Percentiles rank a stretch among this genome's conserved stretches.
These are phyloP conservation scores for Bungarus multicinctus DNA, from an alignment of 2,113 vertebrate species.

Conservation along the genomic window DNA sequence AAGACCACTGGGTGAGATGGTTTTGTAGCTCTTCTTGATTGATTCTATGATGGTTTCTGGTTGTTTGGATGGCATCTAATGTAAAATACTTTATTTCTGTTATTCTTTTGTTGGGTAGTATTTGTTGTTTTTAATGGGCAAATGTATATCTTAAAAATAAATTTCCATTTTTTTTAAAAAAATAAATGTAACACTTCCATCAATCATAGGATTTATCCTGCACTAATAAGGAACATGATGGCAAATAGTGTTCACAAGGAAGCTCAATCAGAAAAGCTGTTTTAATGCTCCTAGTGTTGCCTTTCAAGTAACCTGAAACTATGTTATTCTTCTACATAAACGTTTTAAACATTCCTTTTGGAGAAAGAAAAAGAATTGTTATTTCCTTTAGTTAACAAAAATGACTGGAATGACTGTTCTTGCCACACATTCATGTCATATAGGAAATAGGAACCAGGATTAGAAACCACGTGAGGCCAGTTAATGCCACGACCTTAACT, in stretches of 20 bases:
- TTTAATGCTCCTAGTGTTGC: neutral
- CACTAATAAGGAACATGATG: neutral
- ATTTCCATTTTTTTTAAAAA: neutral
- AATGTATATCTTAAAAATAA: neutral
- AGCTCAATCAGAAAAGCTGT: neutral
- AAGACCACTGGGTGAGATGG: neutral
- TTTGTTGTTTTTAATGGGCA: neutral
- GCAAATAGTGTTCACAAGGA: neutral
- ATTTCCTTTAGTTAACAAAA: conserved; percentile 19
- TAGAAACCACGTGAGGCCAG: conserved; percentile 8
- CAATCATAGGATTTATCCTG: neutral
- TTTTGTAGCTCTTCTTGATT: neutral
- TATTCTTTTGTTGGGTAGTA: neutral
- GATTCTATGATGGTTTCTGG: neutral
- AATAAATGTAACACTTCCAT: neutral
- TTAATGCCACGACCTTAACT: neutral
- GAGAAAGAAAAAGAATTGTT: neutral
- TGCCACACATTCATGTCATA: conserved; percentile 11
- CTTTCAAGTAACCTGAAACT: neutral
- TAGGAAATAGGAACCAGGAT: conserved; percentile 25
- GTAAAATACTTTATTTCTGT: neutral
- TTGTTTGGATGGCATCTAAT: neutral
- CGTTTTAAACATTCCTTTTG: conserved; percentile 8
- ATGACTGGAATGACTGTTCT: neutral
- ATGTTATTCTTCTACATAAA: conserved; percentile 15